Percentiles rank a stretch among this genome's conserved stretches.
Evolutionary conservation across 2,888 invertebrate species (phyloP).

Genomic region (Thumatha senex): DNA sequence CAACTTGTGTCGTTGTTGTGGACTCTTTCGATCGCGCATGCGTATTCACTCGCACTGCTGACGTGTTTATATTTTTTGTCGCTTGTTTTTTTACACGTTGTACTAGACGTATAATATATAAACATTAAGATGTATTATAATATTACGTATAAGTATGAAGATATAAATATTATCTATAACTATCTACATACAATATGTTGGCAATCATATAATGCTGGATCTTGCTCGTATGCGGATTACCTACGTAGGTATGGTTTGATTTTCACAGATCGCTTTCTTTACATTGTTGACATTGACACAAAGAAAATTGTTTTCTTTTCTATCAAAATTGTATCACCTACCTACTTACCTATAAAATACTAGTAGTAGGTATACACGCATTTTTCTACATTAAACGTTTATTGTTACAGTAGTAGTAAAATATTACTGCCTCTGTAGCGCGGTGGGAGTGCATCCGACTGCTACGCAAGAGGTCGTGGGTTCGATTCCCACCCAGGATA

Average conservation of each 20-base stretch:
- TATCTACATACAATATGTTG: conserved; percentile 6
- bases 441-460: too few relatives aligned
- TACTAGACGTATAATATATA: conserved; percentile 26
- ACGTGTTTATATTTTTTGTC: conserved; percentile 80
- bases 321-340: too few relatives aligned
- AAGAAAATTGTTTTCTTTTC: background rate
- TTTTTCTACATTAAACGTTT: too few relatives aligned
- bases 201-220: conserved; percentile 20
- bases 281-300: conserved; percentile 13
- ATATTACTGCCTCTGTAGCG: too few relatives aligned
- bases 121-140: conserved; percentile 17
- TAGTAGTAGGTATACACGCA: too few relatives aligned
- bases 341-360: too few relatives aligned
- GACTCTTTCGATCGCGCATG: conserved; percentile 70
- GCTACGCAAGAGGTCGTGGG: too few relatives aligned
- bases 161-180: conserved; percentile 2
- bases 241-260: conserved; percentile 1
- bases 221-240: too few relatives aligned
- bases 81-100: conserved; percentile 57
- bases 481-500: too few relatives aligned
- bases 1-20: conserved; percentile 55
- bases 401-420: too few relatives aligned
- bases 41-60: conserved; percentile 76
- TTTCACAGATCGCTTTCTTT: conserved; percentile 7
- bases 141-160: too few relatives aligned